These are phyloP conservation scores for Lasioglossum albipes DNA, from an alignment of 1,140 invertebrate genomes.

Conservation along the genomic window DNA sequence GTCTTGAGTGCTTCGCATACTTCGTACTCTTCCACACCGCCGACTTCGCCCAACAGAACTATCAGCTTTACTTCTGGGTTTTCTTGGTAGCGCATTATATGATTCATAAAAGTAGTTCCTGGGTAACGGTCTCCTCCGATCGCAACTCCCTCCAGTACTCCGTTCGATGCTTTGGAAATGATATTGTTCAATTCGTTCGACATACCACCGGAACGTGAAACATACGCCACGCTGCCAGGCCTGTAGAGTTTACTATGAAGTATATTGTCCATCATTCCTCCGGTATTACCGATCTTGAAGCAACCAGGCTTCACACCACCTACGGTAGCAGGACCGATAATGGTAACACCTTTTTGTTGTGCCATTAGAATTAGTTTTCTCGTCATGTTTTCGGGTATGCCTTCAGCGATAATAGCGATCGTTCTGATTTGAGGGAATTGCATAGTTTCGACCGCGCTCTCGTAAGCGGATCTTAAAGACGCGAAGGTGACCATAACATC, in stretches of 20 bases:
- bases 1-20: constrained; percentile 93
- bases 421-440: constrained; percentile 96
- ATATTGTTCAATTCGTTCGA: constrained; percentile 99
- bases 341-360: constrained; percentile 84
- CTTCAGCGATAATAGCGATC: constrained; percentile 99
- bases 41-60: constrained; percentile 97
- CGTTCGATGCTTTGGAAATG: constrained; percentile 97
- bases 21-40: constrained; percentile 99
- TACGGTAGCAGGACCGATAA: constrained; percentile 94
- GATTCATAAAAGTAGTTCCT: constrained; percentile 99
- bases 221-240: constrained; percentile 97
- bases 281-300: constrained; percentile 99
- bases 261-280: constrained; percentile 99
- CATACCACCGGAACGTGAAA: constrained; percentile 99
- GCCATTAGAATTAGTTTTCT: constrained; percentile 95
- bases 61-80: constrained; percentile 95
- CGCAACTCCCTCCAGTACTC: constrained; percentile 98
- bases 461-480: constrained; percentile 97
- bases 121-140: constrained; percentile 99
- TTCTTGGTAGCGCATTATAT: constrained; percentile 92
- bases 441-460: constrained; percentile 96
- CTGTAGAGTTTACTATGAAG: constrained; percentile 97
- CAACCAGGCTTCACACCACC: constrained; percentile 99
- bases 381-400: constrained; percentile 99
- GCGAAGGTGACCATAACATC: constrained; percentile 99